These are phyloP conservation scores for Australoheros facetus DNA, from an alignment of 2,797 vertebrate species.

Conservation along the genomic window DNA sequence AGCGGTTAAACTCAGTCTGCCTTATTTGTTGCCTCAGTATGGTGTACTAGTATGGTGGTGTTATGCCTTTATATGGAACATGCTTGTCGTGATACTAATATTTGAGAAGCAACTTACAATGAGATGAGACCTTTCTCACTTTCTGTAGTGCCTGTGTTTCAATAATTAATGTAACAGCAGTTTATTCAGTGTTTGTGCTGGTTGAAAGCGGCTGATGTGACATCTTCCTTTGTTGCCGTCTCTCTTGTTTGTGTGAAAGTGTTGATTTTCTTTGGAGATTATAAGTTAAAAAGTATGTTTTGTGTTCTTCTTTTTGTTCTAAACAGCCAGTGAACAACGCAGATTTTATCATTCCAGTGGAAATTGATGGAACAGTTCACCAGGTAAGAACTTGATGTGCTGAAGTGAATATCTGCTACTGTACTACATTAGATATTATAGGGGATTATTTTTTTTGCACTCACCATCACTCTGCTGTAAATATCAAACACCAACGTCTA, in stretches of 20 bases:
- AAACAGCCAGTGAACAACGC: constrained; percentile 95
- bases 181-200: constrained; percentile 43
- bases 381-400: constrained; percentile 82
- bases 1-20: neutral
- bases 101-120: constrained; percentile 52
- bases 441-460: neutral
- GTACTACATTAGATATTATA: neutral
- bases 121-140: constrained; percentile 47
- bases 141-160: constrained; percentile 37
- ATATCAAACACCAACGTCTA: neutral
- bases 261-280: neutral
- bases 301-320: constrained; percentile 41
- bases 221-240: neutral
- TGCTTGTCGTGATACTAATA: constrained; percentile 35
- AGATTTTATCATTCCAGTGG: constrained; percentile 99
- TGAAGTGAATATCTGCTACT: neutral
- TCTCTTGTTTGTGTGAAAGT: neutral
- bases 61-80: constrained; percentile 41
- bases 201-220: constrained; percentile 10
- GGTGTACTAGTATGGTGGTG: neutral
- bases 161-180: constrained; percentile 24
- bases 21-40: constrained; percentile 42
- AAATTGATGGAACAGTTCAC: constrained; percentile 95
- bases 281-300: neutral
- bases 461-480: neutral